Evolutionary conservation across 2,113 vertebrate species (phyloP).

Genomic region (Taxidea taxus): DNA sequence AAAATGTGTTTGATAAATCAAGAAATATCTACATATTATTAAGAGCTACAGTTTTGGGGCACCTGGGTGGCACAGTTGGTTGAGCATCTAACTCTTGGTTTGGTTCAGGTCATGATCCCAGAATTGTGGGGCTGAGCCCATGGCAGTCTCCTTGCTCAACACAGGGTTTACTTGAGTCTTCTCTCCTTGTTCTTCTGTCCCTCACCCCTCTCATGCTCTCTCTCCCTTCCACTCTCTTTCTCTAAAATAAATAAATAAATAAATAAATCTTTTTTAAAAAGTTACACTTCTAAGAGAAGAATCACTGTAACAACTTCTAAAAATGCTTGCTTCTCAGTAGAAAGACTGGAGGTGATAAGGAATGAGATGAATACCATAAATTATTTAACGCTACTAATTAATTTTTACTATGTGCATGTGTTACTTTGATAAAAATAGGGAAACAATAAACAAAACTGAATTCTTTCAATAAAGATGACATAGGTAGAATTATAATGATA

Average conservation of each 20-base stretch:
- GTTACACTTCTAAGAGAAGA: background rate
- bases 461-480: background rate
- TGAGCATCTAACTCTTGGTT: background rate
- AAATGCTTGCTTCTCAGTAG: background rate
- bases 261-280: too few species aligned
- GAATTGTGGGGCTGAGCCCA: background rate
- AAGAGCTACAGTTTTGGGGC: background rate
- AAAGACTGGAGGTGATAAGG: background rate
- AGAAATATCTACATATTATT: background rate
- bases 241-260: too few species aligned
- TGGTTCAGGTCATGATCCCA: background rate
- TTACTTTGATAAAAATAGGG: background rate
- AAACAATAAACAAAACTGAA: background rate
- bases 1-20: background rate
- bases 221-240: too few species aligned
- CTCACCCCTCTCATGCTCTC: background rate
- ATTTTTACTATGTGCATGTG: background rate
- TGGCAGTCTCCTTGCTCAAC: background rate
- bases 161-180: background rate
- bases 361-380: background rate
- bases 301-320: background rate
- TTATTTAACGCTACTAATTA: background rate
- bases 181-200: background rate
- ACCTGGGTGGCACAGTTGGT: background rate
- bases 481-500: background rate